Percentiles rank a stretch among this genome's conserved stretches.
Conservation (phyloP, 2,797 vertebrate species). For the Hydrolagus colliei region DNA sequence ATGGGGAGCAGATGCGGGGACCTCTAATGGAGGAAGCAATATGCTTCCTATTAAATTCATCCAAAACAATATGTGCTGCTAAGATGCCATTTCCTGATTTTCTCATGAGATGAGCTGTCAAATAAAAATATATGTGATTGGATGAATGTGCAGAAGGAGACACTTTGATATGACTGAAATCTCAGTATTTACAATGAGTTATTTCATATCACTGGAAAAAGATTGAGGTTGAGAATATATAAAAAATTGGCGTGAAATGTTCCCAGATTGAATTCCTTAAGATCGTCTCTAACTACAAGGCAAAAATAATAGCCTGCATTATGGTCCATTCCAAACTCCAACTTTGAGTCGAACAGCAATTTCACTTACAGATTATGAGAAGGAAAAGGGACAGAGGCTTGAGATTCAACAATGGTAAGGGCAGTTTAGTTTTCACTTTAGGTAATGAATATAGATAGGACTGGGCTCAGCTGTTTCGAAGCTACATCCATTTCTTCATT, state of each 20-base stretch:
- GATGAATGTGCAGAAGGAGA: not conserved
- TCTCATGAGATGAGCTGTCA: constrained; percentile 28
- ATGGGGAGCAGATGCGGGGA: not conserved
- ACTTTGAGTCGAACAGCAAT: constrained; percentile 29
- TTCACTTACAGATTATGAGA: constrained; percentile 34
- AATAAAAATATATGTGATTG: constrained; percentile 12
- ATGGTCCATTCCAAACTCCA: constrained; percentile 22
- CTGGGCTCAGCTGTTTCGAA: constrained; percentile 35
- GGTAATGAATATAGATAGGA: constrained; percentile 32
- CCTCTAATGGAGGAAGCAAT: constrained; percentile 20
- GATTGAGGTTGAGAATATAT: constrained; percentile 24
- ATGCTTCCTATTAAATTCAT: not conserved
- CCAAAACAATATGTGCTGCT: constrained; percentile 5
- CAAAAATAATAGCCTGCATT: constrained; percentile 33
- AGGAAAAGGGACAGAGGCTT: constrained; percentile 35
- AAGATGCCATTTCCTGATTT: not conserved
- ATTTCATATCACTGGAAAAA: constrained; percentile 36
- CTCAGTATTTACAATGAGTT: constrained; percentile 37
- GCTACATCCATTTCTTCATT: constrained; percentile 27
- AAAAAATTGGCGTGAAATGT: constrained; percentile 31
- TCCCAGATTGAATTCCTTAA: constrained; percentile 38
- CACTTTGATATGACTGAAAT: constrained; percentile 30
- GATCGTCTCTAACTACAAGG: constrained; percentile 35
- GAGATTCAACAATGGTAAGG: not conserved
- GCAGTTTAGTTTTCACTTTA: constrained; percentile 37